Conservation (phyloP, 2,888 invertebrate genomes). For the Halictus quadricinctus region DNA sequence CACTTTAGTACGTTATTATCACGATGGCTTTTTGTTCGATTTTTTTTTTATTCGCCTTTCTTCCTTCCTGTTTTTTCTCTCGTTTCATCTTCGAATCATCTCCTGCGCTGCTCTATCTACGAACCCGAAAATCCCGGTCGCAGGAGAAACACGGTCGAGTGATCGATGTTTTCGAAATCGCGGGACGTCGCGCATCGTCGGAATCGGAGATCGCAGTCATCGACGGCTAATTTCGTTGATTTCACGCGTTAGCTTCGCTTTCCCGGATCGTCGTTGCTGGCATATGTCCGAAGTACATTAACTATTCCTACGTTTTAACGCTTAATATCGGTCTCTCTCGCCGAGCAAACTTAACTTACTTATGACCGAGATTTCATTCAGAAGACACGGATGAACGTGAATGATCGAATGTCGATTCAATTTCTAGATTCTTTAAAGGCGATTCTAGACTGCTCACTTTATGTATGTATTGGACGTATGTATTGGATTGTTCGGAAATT, state of each 20-base stretch:
- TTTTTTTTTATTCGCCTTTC: background rate
- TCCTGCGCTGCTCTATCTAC: constrained; percentile 9
- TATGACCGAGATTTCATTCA: background rate
- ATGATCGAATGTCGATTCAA: background rate
- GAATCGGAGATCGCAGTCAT: constrained; percentile 23
- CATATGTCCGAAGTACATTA: constrained; percentile 18
- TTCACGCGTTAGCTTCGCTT: constrained; percentile 46
- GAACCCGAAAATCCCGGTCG: constrained; percentile 23
- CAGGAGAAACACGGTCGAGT: constrained; percentile 27
- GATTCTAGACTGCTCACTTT: background rate
- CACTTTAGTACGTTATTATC: constrained; percentile 73
- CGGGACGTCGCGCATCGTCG: background rate
- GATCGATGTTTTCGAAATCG: constrained; percentile 14
- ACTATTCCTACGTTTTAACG: constrained; percentile 15
- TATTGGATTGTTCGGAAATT: background rate
- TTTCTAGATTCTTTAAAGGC: background rate
- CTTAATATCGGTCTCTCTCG: background rate
- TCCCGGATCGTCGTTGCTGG: constrained; percentile 33
- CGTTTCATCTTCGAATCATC: background rate
- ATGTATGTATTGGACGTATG: background rate
- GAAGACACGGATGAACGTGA: background rate
- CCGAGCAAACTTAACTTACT: background rate
- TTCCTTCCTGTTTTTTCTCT: background rate
- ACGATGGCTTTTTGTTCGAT: constrained; percentile 54
- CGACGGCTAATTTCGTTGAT: constrained; percentile 40